Evolutionary conservation across 2,888 invertebrate species (phyloP).

Genomic region (Stenoptilia bipunctidactyla): DNA sequence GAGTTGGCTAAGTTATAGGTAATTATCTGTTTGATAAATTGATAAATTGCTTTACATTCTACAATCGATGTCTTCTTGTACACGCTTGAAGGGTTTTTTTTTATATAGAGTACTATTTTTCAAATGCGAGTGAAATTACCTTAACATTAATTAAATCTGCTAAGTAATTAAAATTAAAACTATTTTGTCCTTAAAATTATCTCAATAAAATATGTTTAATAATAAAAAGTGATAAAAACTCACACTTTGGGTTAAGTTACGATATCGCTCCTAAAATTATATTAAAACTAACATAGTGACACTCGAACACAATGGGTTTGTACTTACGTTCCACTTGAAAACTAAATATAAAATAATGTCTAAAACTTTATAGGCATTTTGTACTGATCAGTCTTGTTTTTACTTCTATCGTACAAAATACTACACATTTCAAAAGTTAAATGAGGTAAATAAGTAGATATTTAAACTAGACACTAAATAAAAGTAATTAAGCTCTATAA

Average conservation of each 20-base stretch:
- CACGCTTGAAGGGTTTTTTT: too few species aligned
- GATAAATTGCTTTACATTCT: too few species aligned
- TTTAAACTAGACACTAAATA: background rate
- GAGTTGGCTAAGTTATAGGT: too few species aligned
- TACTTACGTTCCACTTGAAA: slow-evolving; percentile 57
- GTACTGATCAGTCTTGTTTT: slow-evolving; percentile 63
- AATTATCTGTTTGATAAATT: too few species aligned
- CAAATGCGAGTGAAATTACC: too few species aligned
- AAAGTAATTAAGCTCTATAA: background rate
- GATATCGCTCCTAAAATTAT: slow-evolving; percentile 45
- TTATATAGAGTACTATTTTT: too few species aligned
- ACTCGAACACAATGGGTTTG: slow-evolving; percentile 67
- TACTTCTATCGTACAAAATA: slow-evolving; percentile 27
- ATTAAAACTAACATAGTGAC: slow-evolving; percentile 37
- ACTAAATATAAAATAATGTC: slow-evolving; percentile 24
- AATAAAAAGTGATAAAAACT: slow-evolving; percentile 56
- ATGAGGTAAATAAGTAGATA: slow-evolving; percentile 35
- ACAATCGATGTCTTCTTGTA: too few species aligned
- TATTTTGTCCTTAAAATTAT: slow-evolving; percentile 40
- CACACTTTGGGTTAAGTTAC: slow-evolving; percentile 63
- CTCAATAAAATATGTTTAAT: slow-evolving; percentile 58
- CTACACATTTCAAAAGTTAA: slow-evolving; percentile 20
- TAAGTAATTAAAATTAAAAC: too few species aligned
- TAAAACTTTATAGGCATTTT: slow-evolving; percentile 25
- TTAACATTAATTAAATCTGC: too few species aligned